Conservation (phyloP, 2,888 invertebrate species). For the Nudaria mundana region DNA sequence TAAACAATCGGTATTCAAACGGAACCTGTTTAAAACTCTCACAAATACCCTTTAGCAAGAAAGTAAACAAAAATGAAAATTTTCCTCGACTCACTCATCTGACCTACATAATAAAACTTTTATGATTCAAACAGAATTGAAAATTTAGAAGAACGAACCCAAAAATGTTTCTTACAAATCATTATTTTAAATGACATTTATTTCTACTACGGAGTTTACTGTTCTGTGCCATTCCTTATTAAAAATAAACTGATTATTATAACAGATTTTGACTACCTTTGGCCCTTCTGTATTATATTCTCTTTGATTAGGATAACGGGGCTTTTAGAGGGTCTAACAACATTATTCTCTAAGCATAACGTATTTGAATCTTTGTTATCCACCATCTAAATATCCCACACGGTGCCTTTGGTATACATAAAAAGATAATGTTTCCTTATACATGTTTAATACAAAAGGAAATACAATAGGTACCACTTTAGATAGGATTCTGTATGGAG, state of each 20-base stretch:
- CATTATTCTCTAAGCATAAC: slow-evolving; percentile 13
- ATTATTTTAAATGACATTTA: slow-evolving; percentile 1
- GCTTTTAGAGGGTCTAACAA: slow-evolving; percentile 2
- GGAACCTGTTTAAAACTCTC: slow-evolving; percentile 34
- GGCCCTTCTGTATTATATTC: slow-evolving; percentile 9
- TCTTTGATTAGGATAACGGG: slow-evolving; percentile 9
- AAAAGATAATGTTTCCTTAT: slow-evolving; percentile 12
- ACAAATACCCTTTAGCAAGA: slow-evolving; percentile 37
- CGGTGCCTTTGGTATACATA: not conserved
- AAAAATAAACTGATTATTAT: slow-evolving; percentile 5
- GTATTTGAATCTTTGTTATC: slow-evolving; percentile 8
- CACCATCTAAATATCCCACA: slow-evolving; percentile 5
- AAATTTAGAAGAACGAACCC: slow-evolving; percentile 20
- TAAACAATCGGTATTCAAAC: slow-evolving; percentile 33
- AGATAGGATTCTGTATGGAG: slow-evolving; percentile 21
- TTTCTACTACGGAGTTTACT: not conserved
- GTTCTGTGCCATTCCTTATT: not conserved
- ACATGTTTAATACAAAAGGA: slow-evolving; percentile 14
- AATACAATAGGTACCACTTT: slow-evolving; percentile 24
- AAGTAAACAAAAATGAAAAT: slow-evolving; percentile 40
- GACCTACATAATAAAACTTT: slow-evolving; percentile 30
- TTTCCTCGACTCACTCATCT: slow-evolving; percentile 36
- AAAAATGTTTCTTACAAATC: not conserved
- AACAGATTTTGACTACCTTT: slow-evolving; percentile 9
- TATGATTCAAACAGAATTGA: slow-evolving; percentile 24